Conservation (phyloP, 1,140 invertebrate genomes). For the Holotrichia oblita region DNA sequence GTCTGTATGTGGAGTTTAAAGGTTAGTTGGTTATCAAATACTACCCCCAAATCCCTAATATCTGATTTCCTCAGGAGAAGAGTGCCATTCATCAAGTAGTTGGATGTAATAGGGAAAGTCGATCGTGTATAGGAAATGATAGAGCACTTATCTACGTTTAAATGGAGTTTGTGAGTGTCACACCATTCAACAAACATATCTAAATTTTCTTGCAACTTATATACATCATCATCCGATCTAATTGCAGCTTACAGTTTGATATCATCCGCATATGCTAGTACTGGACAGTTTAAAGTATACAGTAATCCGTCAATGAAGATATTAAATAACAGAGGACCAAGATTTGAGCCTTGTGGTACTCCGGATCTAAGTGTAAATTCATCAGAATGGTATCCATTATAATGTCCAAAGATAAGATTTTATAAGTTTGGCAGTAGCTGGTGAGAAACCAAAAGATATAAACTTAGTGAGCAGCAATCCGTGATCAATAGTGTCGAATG, state of each 20-base stretch:
- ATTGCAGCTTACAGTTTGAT: neutral
- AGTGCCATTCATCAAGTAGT: neutral
- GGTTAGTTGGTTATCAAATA: neutral
- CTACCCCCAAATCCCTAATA: neutral
- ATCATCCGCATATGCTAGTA: constrained; percentile 17
- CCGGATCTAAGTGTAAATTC: neutral
- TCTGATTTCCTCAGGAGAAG: neutral
- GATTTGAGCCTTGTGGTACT: constrained; percentile 20
- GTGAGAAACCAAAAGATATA: neutral
- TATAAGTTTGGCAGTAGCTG: neutral
- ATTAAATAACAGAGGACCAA: constrained; percentile 2
- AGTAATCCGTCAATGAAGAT: constrained; percentile 20
- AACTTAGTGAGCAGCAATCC: neutral
- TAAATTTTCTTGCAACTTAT: neutral
- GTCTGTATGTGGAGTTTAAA: neutral
- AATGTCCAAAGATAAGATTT: neutral
- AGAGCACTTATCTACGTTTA: constrained; percentile 19
- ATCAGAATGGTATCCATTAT: neutral
- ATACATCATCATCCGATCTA: neutral
- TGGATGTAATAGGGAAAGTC: neutral
- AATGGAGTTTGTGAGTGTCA: neutral
- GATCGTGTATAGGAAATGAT: neutral
- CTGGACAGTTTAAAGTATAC: neutral
- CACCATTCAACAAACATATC: constrained; percentile 34
- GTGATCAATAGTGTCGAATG: constrained; percentile 6